Conservation (phyloP, 2,888 invertebrate species). For the Petrophora chlorosata region DNA sequence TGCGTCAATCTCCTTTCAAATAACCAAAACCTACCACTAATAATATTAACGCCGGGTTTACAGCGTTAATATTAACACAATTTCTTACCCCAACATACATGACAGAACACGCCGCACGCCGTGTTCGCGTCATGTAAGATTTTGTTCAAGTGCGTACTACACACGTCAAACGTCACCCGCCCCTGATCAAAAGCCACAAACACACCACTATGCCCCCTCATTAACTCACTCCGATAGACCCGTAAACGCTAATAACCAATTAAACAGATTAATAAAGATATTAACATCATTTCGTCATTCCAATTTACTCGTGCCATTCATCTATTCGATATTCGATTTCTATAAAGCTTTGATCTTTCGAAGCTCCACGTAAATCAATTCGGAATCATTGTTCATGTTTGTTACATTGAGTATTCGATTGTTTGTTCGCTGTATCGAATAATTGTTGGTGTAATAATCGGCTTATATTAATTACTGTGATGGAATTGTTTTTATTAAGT, state of each 20-base stretch:
- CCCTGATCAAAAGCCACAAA: constrained; percentile 63
- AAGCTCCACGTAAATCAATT: constrained; percentile 62
- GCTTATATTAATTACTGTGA: constrained; percentile 39
- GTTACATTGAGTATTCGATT: constrained; percentile 57
- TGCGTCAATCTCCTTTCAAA: no score
- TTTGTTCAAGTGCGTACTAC: constrained; percentile 42
- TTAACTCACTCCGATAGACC: constrained; percentile 68
- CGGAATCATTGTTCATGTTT: constrained; percentile 70
- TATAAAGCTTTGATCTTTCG: constrained; percentile 69
- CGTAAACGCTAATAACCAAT: constrained; percentile 77
- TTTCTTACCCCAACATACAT: constrained; percentile 22
- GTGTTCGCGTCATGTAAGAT: constrained; percentile 38
- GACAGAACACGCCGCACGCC: no score
- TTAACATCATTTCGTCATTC: constrained; percentile 69
- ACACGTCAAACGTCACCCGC: constrained; percentile 41
- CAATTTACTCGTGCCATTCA: constrained; percentile 56
- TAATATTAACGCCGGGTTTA: neutral
- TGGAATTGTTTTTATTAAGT: neutral
- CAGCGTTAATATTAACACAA: neutral
- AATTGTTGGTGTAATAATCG: constrained; percentile 51
- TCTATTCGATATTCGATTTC: constrained; percentile 51
- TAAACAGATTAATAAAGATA: constrained; percentile 79
- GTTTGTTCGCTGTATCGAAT: constrained; percentile 48
- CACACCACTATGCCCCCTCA: constrained; percentile 63
- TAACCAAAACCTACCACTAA: no score